Conservation (phyloP, 2,888 invertebrate genomes). For the Deroplatys truncata region DNA sequence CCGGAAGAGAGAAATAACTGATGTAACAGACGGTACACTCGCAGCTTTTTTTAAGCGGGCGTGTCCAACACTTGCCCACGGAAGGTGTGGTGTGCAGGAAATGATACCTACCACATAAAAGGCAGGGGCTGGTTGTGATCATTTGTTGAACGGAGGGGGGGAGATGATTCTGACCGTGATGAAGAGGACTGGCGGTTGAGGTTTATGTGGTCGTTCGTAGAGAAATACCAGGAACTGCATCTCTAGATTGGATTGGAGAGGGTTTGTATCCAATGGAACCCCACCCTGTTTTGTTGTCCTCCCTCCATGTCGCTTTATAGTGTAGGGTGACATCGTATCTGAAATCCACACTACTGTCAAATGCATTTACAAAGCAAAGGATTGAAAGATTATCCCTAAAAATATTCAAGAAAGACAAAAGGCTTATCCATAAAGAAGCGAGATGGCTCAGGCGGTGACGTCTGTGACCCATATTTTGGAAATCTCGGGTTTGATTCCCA, state of each 20-base stretch:
- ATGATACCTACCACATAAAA: neutral
- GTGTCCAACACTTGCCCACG: neutral
- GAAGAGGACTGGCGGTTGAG: neutral
- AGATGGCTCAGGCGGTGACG: too few species aligned
- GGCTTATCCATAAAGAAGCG: too few species aligned
- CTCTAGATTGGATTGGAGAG: neutral
- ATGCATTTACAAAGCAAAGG: too few species aligned
- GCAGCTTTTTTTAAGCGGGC: neutral
- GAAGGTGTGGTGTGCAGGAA: neutral
- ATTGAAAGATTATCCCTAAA: too few species aligned
- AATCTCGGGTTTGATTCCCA: too few species aligned
- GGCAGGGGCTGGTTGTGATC: neutral
- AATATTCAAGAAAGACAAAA: too few species aligned
- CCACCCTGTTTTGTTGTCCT: neutral
- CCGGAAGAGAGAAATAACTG: too few species aligned
- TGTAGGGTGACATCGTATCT: neutral
- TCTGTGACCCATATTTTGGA: too few species aligned
- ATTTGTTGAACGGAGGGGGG: neutral
- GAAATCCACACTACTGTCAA: neutral
- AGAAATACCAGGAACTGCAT: neutral
- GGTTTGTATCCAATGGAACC: neutral
- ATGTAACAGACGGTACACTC: too few species aligned
- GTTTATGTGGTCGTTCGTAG: neutral
- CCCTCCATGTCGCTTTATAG: neutral
- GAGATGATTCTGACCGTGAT: neutral